Percentiles rank a stretch among this genome's conserved stretches.
Conservation (phyloP, 1,140 invertebrate species). For the Musca vetustissima region DNA sequence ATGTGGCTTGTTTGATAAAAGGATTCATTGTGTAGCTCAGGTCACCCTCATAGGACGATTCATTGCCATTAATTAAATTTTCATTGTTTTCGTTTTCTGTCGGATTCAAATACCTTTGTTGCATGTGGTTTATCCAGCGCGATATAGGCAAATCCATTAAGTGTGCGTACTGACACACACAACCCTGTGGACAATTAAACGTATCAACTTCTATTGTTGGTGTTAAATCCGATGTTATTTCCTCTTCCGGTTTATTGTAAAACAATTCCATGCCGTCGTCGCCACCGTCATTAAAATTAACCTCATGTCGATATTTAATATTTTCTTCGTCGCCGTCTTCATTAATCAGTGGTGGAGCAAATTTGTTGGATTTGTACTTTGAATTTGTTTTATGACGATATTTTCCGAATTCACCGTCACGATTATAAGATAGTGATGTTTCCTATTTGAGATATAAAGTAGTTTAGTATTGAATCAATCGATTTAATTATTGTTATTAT, state of each 20-base stretch:
- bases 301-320: neutral
- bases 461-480: neutral
- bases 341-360: neutral
- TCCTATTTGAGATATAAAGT: no score
- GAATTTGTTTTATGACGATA: no score
- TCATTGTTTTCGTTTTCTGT: constrained; percentile 19
- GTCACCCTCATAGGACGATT: constrained; percentile 36
- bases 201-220: constrained; percentile 32
- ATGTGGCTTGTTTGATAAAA: constrained; percentile 62
- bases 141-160: constrained; percentile 58
- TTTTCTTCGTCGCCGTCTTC: neutral
- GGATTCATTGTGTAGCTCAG: constrained; percentile 43
- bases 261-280: neutral
- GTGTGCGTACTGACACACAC: constrained; percentile 58
- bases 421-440: no score
- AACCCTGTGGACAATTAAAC: constrained; percentile 55
- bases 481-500: neutral
- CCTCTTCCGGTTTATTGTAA: constrained; percentile 24
- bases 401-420: no score
- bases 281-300: neutral
- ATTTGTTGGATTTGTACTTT: neutral
- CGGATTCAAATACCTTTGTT: constrained; percentile 13
- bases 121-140: constrained; percentile 55
- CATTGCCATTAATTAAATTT: constrained; percentile 38
- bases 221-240: neutral